Percentiles rank a stretch among this genome's conserved stretches.
These are phyloP conservation scores for Steinernema scapterisci DNA, from an alignment of 2,888 invertebrate genomes.

Conservation along the genomic window DNA sequence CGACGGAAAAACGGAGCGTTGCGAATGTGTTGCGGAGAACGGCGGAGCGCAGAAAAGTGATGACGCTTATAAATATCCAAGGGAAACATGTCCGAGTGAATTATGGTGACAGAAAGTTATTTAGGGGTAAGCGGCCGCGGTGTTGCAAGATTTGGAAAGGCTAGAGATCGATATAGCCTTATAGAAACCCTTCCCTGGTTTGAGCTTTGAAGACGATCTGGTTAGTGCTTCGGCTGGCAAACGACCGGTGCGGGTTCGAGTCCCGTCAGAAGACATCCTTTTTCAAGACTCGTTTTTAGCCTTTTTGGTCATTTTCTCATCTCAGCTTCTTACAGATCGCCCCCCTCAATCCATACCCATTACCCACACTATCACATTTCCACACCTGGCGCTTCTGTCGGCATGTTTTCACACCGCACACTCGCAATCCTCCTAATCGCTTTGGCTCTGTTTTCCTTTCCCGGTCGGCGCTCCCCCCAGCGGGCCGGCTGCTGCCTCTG, in stretches of 20 bases:
- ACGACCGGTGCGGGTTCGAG: too few relatives aligned
- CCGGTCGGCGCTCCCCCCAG: neutral
- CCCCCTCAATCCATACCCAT: neutral
- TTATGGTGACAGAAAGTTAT: slow-evolving; percentile 2
- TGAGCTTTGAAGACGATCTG: too few relatives aligned
- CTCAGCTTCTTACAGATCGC: too few relatives aligned
- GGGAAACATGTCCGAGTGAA: neutral
- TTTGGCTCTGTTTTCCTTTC: neutral
- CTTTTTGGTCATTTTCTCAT: too few relatives aligned
- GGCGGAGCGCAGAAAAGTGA: neutral
- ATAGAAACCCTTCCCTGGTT: too few relatives aligned
- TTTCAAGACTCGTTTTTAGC: too few relatives aligned
- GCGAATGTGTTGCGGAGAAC: neutral
- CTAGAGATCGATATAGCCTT: neutral
- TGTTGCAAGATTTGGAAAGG: neutral
- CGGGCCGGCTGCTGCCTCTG: slow-evolving; percentile 22
- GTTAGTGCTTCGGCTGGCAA: too few relatives aligned
- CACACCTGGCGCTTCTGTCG: slow-evolving; percentile 18
- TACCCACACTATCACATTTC: neutral
- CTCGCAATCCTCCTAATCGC: neutral
- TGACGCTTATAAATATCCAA: neutral
- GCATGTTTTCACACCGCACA: slow-evolving; percentile 1
- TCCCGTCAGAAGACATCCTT: too few relatives aligned
- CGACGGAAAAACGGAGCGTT: neutral
- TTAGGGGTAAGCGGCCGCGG: neutral